Conservation (phyloP, 2,113 vertebrate genomes). For the Camarhynchus parvulus region DNA sequence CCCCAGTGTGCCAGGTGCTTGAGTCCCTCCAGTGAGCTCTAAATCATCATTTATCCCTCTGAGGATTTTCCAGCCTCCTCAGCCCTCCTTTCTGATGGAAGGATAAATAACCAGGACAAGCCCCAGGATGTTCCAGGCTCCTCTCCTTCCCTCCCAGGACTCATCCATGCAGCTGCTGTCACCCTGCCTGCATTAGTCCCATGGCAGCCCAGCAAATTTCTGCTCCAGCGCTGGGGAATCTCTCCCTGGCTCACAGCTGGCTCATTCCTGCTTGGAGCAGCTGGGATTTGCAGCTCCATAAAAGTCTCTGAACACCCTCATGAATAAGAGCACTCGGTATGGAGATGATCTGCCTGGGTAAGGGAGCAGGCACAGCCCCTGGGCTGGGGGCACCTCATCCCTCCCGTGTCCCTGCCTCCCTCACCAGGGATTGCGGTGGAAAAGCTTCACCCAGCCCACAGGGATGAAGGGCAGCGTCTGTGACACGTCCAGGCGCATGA, state of each 20-base stretch:
- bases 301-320: neutral
- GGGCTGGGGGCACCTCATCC: neutral
- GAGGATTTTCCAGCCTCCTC: neutral
- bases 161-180: neutral
- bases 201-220: neutral
- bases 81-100: neutral
- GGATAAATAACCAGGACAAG: neutral
- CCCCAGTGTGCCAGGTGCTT: neutral
- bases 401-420: neutral
- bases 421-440: rapidly evolving
- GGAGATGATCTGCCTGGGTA: neutral
- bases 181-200: neutral
- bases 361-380: neutral
- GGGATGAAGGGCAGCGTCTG: neutral
- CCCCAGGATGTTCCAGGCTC: neutral
- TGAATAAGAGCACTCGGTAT: neutral
- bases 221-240: neutral
- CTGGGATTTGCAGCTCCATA: conserved; percentile 10
- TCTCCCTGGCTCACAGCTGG: neutral
- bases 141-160: neutral
- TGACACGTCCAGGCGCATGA: neutral
- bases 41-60: rapidly evolving
- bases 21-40: neutral
- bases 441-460: neutral
- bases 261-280: neutral